Conservation (phyloP, 2,113 vertebrate genomes). For the Pseudonaja textilis region DNA sequence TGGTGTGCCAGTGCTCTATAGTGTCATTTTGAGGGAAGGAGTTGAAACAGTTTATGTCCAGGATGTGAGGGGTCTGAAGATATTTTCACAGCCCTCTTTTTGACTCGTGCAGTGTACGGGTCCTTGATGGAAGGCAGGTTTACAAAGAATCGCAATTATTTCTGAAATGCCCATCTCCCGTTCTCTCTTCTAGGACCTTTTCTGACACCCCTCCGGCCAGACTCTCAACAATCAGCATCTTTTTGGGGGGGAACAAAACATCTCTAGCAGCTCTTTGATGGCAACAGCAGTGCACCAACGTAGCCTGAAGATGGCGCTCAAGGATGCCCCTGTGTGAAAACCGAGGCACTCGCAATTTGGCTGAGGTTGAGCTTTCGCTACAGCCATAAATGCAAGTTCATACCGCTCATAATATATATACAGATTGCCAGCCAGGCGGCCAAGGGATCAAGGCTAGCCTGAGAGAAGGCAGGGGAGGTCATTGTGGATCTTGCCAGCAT, state of each 20-base stretch:
- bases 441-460: not conserved
- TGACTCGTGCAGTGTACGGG: no score
- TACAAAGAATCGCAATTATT: not conserved
- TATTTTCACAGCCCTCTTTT: no score
- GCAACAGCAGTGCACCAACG: conserved; percentile 46
- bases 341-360: fast-evolving
- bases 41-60: no score
- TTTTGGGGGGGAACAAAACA: not conserved
- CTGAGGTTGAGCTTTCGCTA: fast-evolving
- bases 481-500: conserved; percentile 33
- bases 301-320: conserved; percentile 71
- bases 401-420: not conserved
- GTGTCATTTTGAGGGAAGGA: no score
- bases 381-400: not conserved
- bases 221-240: not conserved
- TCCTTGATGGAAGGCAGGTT: not conserved
- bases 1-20: no score
- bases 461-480: conserved; percentile 58
- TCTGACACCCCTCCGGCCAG: not conserved
- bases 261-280: not conserved
- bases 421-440: not conserved
- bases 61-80: no score
- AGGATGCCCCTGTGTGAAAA: conserved; percentile 49
- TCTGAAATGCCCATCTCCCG: not conserved
- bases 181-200: not conserved